Evolutionary conservation across 2,888 invertebrate species (phyloP).

Genomic region (Drosophila lutescens): DNA sequence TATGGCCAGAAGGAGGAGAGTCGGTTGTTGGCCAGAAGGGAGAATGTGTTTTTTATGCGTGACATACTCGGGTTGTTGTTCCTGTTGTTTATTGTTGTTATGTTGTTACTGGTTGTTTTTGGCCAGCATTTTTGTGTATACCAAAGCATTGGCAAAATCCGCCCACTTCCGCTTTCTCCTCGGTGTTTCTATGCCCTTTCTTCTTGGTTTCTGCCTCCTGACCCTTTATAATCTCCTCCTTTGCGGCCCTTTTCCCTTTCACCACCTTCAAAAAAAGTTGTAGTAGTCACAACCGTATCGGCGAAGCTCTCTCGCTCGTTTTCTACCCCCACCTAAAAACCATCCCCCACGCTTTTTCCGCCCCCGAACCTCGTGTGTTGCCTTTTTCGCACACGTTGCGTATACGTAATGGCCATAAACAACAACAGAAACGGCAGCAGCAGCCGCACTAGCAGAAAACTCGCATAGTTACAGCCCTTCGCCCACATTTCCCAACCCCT

Average conservation of each 20-base stretch:
- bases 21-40: constrained; percentile 22
- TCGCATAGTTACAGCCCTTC: constrained; percentile 33
- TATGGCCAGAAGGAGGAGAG: constrained; percentile 23
- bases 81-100: constrained; percentile 35
- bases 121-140: constrained; percentile 72
- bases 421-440: constrained; percentile 46
- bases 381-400: constrained; percentile 73
- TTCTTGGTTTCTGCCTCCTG: background rate
- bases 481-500: background rate
- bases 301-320: constrained; percentile 30
- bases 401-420: constrained; percentile 72
- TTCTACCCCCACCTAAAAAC: constrained; percentile 2
- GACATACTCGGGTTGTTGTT: constrained; percentile 60
- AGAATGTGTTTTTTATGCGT: constrained; percentile 51
- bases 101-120: constrained; percentile 18
- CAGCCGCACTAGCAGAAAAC: constrained; percentile 19
- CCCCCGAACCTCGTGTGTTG: constrained; percentile 53
- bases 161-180: constrained; percentile 8
- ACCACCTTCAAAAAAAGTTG: constrained; percentile 14
- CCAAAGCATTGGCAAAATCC: constrained; percentile 29
- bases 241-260: background rate
- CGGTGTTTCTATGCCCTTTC: background rate
- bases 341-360: constrained; percentile 1
- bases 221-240: too few relatives aligned
- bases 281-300: constrained; percentile 66